Percentiles rank a stretch among this genome's conserved stretches.
Evolutionary conservation across 2,113 vertebrate genomes (phyloP).

Genomic region (Chionodraco myersi): DNA sequence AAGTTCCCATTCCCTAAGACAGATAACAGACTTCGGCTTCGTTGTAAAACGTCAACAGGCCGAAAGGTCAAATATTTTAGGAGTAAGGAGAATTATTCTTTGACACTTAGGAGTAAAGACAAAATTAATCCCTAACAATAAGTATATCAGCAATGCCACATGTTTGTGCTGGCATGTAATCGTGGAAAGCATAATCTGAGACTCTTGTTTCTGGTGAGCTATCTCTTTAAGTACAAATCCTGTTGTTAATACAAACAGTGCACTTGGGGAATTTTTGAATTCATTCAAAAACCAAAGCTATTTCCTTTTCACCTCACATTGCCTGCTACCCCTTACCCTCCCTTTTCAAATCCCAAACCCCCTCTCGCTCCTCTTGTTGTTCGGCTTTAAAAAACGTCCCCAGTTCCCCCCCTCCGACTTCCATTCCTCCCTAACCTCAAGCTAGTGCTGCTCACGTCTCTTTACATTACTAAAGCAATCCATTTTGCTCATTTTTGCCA

Average conservation of each 20-base stretch:
- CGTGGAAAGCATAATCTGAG: constrained; percentile 44
- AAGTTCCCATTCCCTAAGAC: no score
- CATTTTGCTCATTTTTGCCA: constrained; percentile 59
- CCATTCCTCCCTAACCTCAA: constrained; percentile 45
- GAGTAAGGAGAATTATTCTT: no score
- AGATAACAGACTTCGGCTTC: no score
- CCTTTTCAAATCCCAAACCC: constrained; percentile 48
- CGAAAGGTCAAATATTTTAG: no score
- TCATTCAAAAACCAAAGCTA: constrained; percentile 78
- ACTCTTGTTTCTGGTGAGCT: constrained; percentile 47
- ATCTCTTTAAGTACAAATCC: constrained; percentile 61
- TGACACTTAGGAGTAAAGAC: no score
- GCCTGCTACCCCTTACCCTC: constrained; percentile 59
- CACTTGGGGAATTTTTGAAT: constrained; percentile 72
- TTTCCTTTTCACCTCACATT: constrained; percentile 80
- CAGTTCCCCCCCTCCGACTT: constrained; percentile 13
- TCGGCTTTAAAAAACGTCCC: constrained; percentile 42
- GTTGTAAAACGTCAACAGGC: no score
- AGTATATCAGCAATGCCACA: constrained; percentile 38
- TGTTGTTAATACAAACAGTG: constrained; percentile 68
- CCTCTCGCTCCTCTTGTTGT: constrained; percentile 52
- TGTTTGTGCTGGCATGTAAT: constrained; percentile 25
- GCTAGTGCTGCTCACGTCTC: constrained; percentile 46
- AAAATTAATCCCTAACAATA: no score
- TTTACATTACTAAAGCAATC: constrained; percentile 63